These are phyloP conservation scores for Pseudochromis fuscus DNA, from an alignment of 2,797 vertebrate species.

Conservation along the genomic window DNA sequence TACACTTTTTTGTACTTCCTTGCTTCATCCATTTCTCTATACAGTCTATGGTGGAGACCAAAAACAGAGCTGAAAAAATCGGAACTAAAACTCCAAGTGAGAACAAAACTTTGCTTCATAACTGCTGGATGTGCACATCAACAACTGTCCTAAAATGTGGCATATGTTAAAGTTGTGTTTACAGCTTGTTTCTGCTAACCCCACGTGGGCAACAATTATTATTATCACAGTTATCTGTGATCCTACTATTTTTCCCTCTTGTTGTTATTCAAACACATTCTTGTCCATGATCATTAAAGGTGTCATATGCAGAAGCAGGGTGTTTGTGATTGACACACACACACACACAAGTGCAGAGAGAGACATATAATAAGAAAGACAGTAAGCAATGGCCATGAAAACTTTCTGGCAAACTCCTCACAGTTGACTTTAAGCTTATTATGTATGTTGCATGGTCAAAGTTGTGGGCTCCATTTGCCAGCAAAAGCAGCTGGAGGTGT, in stretches of 20 bases:
- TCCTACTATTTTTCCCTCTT: no score
- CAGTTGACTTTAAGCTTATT: slow-evolving; percentile 60
- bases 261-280: no score
- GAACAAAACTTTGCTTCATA: background rate
- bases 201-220: background rate
- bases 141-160: background rate
- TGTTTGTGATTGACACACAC: background rate
- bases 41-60: background rate
- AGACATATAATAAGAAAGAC: background rate
- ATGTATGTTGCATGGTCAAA: slow-evolving; percentile 51
- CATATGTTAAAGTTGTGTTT: background rate
- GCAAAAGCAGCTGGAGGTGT: slow-evolving; percentile 64
- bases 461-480: slow-evolving; percentile 37
- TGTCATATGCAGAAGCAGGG: background rate
- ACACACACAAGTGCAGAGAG: slow-evolving; percentile 3
- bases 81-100: background rate
- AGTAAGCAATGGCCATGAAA: slow-evolving; percentile 15
- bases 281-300: no score
- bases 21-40: no score
- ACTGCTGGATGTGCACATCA: background rate
- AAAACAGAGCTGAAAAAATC: background rate
- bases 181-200: background rate
- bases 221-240: background rate
- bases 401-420: slow-evolving; percentile 50
- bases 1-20: no score